Evolutionary conservation across 2,113 vertebrate species (phyloP).

Genomic region (Zapus hudsonius): DNA sequence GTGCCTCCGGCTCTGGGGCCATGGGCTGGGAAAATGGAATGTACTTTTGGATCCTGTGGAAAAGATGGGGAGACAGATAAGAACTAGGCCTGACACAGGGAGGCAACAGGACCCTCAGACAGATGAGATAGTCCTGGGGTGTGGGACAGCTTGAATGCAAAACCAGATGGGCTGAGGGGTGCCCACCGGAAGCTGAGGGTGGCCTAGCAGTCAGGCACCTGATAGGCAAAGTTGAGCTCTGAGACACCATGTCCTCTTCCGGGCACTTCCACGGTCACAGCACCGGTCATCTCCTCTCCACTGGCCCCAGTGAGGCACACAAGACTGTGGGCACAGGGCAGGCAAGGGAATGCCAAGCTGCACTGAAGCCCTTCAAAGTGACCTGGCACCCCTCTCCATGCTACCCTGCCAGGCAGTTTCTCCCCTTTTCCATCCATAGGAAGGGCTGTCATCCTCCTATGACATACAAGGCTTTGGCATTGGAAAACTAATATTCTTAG

Average conservation of each 20-base stretch:
- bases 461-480: background rate
- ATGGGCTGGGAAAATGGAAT: conserved; percentile 88
- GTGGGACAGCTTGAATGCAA: background rate
- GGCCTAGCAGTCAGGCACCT: conserved; percentile 84
- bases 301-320: conserved; percentile 91
- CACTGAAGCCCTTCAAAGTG: background rate
- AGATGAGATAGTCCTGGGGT: background rate
- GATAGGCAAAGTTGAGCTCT: conserved; percentile 92
- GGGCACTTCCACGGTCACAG: conserved; percentile 90
- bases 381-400: background rate
- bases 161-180: background rate
- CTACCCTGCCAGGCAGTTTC: conserved; percentile 19
- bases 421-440: background rate
- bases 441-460: background rate
- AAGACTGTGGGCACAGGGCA: conserved; percentile 87
- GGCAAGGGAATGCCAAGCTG: background rate
- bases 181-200: background rate
- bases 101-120: background rate
- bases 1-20: conserved; percentile 96
- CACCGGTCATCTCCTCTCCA: conserved; percentile 86
- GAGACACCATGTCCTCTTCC: conserved; percentile 91
- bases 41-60: conserved; percentile 92
- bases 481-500: background rate
- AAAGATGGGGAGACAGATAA: background rate
- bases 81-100: background rate